phyloP scores from a whole-genome alignment of 2,888 invertebrate species.

The Caenorhabditis imperialis region DNA sequence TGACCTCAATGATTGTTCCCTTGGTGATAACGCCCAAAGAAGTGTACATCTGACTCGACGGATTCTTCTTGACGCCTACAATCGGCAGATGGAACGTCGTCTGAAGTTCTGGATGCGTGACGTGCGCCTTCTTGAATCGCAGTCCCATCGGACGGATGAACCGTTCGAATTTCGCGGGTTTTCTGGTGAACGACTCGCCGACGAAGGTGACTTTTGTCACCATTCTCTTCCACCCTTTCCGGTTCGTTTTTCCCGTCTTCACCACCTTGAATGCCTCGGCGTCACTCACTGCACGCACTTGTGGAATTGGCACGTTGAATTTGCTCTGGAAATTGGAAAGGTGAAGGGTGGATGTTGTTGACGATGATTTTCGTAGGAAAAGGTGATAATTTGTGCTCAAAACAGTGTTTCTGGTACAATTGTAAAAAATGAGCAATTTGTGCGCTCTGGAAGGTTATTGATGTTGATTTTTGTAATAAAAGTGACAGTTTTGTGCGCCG shows the following conservation, averaged over 20 bases:
- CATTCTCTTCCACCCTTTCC: constrained; percentile 98
- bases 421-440: no score
- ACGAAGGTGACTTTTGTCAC: constrained; percentile 93
- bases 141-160: constrained; percentile 94
- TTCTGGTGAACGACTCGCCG: constrained; percentile 97
- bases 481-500: no score
- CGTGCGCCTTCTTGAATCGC: constrained; percentile 85
- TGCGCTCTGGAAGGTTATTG: no score
- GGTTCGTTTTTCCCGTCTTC: constrained; percentile 75
- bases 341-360: no score
- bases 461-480: no score
- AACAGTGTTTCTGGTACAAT: no score
- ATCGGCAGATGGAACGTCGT: constrained; percentile 97
- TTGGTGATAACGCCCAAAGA: constrained; percentile 99
- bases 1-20: constrained; percentile 82
- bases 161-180: constrained; percentile 98
- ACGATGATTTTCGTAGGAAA: no score
- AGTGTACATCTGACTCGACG: constrained; percentile 96
- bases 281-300: constrained; percentile 95
- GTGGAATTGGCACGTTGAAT: constrained; percentile 99
- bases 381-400: no score
- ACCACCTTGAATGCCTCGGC: constrained; percentile 90
- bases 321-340: constrained; percentile 83
- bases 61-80: constrained; percentile 98
- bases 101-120: constrained; percentile 98